phyloP scores from a whole-genome alignment of 2,113 vertebrate genomes.

The Hucho hucho region DNA sequence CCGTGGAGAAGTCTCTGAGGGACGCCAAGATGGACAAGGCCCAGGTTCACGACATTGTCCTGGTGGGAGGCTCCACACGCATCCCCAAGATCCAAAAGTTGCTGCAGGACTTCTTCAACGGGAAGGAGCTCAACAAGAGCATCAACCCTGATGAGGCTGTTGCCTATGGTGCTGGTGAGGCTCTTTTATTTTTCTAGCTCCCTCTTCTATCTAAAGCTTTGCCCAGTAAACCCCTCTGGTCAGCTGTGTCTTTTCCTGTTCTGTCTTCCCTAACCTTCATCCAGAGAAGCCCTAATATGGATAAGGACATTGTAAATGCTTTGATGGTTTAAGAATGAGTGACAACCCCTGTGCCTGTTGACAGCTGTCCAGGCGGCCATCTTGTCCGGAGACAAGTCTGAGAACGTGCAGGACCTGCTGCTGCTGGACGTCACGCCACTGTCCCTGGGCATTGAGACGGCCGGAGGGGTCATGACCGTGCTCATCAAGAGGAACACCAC shows the following conservation, averaged over 20 bases:
- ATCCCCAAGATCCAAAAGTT: constrained; percentile 76
- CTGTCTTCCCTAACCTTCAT: background rate
- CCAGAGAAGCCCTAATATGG: constrained; percentile 33
- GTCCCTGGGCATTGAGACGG: constrained; percentile 76
- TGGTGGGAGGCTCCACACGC: constrained; percentile 70
- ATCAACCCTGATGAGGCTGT: constrained; percentile 74
- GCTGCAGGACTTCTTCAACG: constrained; percentile 73
- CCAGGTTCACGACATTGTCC: constrained; percentile 64
- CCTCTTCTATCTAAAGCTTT: background rate
- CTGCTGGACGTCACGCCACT: constrained; percentile 76
- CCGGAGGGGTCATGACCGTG: constrained; percentile 75
- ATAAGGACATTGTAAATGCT: constrained; percentile 68
- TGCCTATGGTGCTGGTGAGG: constrained; percentile 73
- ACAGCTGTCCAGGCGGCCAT: constrained; percentile 78
- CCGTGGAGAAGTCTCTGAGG: constrained; percentile 69
- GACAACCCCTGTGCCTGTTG: constrained; percentile 2
- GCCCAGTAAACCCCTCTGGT: background rate
- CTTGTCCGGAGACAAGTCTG: constrained; percentile 74
- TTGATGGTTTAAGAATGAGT: too few relatives aligned
- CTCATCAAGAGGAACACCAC: constrained; percentile 78
- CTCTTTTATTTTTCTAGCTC: background rate
- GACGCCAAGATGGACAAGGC: constrained; percentile 73
- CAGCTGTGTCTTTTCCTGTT: background rate
- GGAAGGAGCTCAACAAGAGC: constrained; percentile 70
- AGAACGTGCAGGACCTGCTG: constrained; percentile 75